A percentile compares a stretch with the other conserved stretches of the same genome.
These are phyloP conservation scores for Cebus imitator DNA, from an alignment of 2,113 vertebrate species.

Conservation along the genomic window DNA sequence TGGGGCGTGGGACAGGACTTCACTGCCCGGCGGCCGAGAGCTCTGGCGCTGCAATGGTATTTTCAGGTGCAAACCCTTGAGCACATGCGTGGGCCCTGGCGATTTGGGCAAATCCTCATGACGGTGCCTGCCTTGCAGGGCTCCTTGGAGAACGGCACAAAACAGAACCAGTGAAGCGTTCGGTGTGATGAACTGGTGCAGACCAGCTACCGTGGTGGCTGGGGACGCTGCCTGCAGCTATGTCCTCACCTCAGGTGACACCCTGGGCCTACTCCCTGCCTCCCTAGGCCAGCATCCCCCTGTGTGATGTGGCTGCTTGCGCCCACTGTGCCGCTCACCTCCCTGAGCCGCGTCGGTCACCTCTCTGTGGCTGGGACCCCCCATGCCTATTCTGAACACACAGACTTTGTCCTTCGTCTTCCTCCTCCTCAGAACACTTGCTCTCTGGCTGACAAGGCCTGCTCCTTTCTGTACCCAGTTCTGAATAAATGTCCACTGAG, in stretches of 20 bases:
- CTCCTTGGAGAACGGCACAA: not conserved
- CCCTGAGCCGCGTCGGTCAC: not conserved
- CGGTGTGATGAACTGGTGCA: not conserved
- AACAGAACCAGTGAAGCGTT: not conserved
- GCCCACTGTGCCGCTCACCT: too few species aligned
- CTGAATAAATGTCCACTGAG: not conserved
- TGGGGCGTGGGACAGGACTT: not conserved
- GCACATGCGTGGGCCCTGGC: not conserved
- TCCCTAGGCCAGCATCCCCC: too few species aligned
- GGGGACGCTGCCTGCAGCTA: too few species aligned
- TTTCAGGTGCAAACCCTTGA: too few species aligned
- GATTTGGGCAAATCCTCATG: not conserved
- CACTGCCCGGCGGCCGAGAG: accelerated
- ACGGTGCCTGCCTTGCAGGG: not conserved
- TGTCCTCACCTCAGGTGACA: not conserved
- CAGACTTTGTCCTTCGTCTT: not conserved
- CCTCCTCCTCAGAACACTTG: not conserved
- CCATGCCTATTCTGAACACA: not conserved
- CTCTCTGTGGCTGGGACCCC: not conserved
- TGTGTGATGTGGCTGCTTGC: too few species aligned
- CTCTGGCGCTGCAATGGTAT: not conserved
- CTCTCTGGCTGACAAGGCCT: not conserved
- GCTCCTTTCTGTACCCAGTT: not conserved
- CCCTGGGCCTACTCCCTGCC: too few species aligned
- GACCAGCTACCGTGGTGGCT: not conserved